These are phyloP conservation scores for Ophion costatus DNA, from an alignment of 2,888 invertebrate genomes.

Conservation along the genomic window DNA sequence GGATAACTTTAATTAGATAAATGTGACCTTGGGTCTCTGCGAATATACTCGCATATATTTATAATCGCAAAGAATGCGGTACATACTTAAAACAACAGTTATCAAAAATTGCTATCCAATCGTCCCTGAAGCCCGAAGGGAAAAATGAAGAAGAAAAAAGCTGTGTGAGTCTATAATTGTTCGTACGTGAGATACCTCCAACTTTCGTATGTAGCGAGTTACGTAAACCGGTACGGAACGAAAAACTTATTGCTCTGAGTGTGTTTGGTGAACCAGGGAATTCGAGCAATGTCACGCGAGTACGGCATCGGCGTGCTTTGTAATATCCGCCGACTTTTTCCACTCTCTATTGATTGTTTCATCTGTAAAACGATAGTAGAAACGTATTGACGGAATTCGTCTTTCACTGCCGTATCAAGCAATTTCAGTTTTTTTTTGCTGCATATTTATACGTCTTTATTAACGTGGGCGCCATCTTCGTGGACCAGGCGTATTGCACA, in stretches of 20 bases:
- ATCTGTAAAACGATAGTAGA: neutral
- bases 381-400: neutral
- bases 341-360: neutral
- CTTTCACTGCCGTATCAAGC: neutral
- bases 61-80: constrained; percentile 31
- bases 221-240: constrained; percentile 24
- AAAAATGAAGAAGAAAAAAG: constrained; percentile 1
- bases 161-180: constrained; percentile 36
- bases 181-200: constrained; percentile 35
- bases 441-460: neutral
- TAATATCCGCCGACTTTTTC: neutral
- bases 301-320: neutral
- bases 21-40: constrained; percentile 21
- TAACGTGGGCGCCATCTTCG: constrained; percentile 18
- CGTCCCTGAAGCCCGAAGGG: constrained; percentile 17
- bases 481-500: constrained; percentile 34
- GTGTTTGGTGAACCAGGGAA: neutral
- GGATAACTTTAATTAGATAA: constrained; percentile 21
- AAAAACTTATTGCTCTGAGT: constrained; percentile 12
- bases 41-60: neutral
- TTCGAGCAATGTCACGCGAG: constrained; percentile 34
- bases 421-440: neutral
- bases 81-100: constrained; percentile 45
- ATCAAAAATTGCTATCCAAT: constrained; percentile 30
- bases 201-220: constrained; percentile 47